Base-by-base conservation (phyloP, 2,888 invertebrate genomes). In the Copidosoma aretas region DNA sequence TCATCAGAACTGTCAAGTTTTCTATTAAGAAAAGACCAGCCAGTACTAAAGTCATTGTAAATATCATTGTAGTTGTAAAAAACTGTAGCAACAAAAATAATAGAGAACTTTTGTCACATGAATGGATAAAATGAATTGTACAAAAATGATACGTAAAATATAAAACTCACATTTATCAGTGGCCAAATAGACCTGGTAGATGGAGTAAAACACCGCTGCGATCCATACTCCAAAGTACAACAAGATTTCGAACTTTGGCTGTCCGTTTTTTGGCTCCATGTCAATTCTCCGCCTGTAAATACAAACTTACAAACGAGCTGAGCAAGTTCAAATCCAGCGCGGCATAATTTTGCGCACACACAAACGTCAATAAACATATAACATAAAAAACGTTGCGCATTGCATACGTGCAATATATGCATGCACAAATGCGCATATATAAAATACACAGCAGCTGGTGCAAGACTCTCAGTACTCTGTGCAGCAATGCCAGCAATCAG, bases 1-100 rank as follows among this genome's bases (percentile, higher is more conserved):
- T 87, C 85, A 83, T 93, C 92, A 22, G 91, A 87, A 25, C 85
- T 82, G 84, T 93, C 93, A 84, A 87, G 88, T 71, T 86, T 86
- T 75, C 87, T 85, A 39, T 84, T 81, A 59, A 89, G 74, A 75
- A 88, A 82, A 14, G 77, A 75, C 89, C 89, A 90, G 43, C 90
- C 90, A 62, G 85, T 82, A 73, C 81, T 81, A 75, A 90, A 88
- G 79, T 89, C 90, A 64, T 80, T 78, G 74, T 85, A 86, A 53
- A 79, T 69, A 78, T 84, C 85, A 52, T 79, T 74, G 74, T 84
- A 83, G 75, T 81, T 74, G 64, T 75, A 68, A 74, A 86, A 86
- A 81, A 81, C 86, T 86, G 43, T 15, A 46, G 12, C 72, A 67
- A 54, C 54, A 54, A 32, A 32, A 32, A 15, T 14, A 54, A 54